Conservation (phyloP, 1,140 invertebrate genomes). For the Caenorhabditis tropicalis region DNA sequence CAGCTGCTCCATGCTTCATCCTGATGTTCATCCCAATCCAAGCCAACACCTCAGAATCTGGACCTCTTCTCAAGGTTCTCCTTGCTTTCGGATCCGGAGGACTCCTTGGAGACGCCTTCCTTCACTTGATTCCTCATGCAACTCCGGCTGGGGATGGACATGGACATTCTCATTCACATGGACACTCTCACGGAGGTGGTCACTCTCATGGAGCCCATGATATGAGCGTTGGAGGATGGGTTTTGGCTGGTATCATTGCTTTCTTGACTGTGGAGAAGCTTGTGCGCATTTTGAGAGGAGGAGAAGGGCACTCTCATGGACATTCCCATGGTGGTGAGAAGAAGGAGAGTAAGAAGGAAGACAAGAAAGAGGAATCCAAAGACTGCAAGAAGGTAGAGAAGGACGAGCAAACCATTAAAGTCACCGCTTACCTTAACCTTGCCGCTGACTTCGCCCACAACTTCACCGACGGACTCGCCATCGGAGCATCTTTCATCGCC, state of each 20-base stretch:
- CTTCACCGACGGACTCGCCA: constrained; percentile 94
- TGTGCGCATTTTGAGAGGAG: constrained; percentile 86
- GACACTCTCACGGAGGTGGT: constrained; percentile 74
- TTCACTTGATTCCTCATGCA: constrained; percentile 94
- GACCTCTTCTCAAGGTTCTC: constrained; percentile 80
- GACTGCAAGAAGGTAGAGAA: not conserved
- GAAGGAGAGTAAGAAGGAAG: constrained; percentile 67
- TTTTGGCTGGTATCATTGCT: constrained; percentile 78
- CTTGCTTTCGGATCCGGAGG: constrained; percentile 93
- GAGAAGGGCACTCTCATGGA: constrained; percentile 76
- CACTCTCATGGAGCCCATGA: constrained; percentile 72
- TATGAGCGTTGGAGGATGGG: constrained; percentile 58
- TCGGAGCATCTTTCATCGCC: constrained; percentile 93
- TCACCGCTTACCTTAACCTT: constrained; percentile 89
- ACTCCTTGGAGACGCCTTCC: constrained; percentile 90
- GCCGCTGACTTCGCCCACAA: constrained; percentile 94
- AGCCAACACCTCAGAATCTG: constrained; percentile 77
- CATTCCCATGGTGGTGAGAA: constrained; percentile 62
- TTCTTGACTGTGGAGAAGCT: constrained; percentile 92
- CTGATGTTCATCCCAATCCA: constrained; percentile 87
- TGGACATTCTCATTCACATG: constrained; percentile 72
- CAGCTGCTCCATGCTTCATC: constrained; percentile 89
- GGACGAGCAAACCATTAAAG: constrained; percentile 30
- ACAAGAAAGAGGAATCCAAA: not conserved
- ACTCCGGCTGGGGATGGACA: constrained; percentile 75